phyloP scores from a whole-genome alignment of 1,140 invertebrate species.

The Trichomalopsis sarcophagae region DNA sequence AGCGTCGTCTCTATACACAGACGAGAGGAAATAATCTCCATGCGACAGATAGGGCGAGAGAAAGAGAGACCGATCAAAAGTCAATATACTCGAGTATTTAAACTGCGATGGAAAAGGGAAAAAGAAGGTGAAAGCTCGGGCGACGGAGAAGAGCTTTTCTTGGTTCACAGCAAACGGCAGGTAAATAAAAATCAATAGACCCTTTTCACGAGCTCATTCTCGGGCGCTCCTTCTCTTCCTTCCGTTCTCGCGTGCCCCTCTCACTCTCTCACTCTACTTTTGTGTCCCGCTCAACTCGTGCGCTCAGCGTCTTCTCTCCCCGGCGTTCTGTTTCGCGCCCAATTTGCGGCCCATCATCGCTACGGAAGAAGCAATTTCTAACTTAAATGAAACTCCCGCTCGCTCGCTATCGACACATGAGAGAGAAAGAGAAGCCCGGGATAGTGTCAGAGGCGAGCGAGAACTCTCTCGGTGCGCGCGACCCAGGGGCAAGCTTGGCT shows the following conservation, averaged over 20 bases:
- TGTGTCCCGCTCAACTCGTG: constrained; percentile 35
- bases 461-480: neutral
- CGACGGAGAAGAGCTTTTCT: constrained; percentile 24
- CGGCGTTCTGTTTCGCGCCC: constrained; percentile 70
- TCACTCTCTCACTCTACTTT: constrained; percentile 13
- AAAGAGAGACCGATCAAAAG: neutral
- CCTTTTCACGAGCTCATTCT: constrained; percentile 58
- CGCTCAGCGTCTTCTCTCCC: constrained; percentile 52
- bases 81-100: constrained; percentile 9
- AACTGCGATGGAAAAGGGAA: neutral
- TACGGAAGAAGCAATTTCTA: constrained; percentile 76
- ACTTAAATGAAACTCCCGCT: constrained; percentile 75
- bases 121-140: constrained; percentile 19
- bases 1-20: too few relatives aligned
- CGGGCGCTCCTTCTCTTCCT: constrained; percentile 50
- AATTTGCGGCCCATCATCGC: constrained; percentile 75
- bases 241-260: constrained; percentile 43
- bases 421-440: constrained; percentile 19
- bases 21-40: too few relatives aligned
- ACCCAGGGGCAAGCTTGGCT: neutral
- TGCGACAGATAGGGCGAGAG: too few relatives aligned
- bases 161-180: constrained; percentile 53
- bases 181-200: constrained; percentile 65
- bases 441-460: neutral
- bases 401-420: constrained; percentile 50